Base-by-base conservation (phyloP, 2,113 vertebrate genomes). In the Carettochelys insculpta region DNA sequence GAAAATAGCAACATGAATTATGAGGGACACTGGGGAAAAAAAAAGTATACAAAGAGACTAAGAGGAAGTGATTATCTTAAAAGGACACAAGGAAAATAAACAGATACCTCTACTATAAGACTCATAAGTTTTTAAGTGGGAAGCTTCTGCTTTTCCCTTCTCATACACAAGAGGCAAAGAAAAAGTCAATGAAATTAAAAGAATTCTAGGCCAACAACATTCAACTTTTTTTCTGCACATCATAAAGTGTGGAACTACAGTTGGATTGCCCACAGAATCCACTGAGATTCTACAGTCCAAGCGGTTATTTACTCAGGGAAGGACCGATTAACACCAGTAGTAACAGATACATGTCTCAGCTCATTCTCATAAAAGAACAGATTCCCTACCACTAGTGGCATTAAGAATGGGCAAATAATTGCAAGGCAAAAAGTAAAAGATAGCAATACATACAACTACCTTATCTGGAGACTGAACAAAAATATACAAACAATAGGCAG, bases 181-280 rank as follows among this genome's bases (percentile, higher is more conserved):
- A 24, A 38, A 41, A 65, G 58, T n/a, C 58, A 65, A 65, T 65
- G 58, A 65, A 65, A n/a, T n/a, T n/a, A 65, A n/a, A 19, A 65
- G 58, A 34, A 73, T 24, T 79, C 92, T 88, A 73, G 68, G 71
- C 34, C 78, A 80, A 29, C 83, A 68, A 53, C 24, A 76, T 86
- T 87, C 34, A 61, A 65, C 34, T n/a, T n/a, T n/a, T 86, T 82
- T 94, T 56, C 43, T 51, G 82, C 89, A 88, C 77, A 82, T 88
- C 80, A 82, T 58, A 45, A 94, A 75, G 79, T 86, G 83, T 76
- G 87, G 92, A 54, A 48, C 81, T 73, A 73, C 41, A 38, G 3
- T 73, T 45, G 84, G 94, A 90, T 92, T 19, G 41, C 78, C 92
- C 94, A 92, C 94, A 93, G 90, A 1, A 38, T 92, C 87, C 61